Base-by-base conservation (phyloP, 2,888 invertebrate genomes). In the Brenthis ino region DNA sequence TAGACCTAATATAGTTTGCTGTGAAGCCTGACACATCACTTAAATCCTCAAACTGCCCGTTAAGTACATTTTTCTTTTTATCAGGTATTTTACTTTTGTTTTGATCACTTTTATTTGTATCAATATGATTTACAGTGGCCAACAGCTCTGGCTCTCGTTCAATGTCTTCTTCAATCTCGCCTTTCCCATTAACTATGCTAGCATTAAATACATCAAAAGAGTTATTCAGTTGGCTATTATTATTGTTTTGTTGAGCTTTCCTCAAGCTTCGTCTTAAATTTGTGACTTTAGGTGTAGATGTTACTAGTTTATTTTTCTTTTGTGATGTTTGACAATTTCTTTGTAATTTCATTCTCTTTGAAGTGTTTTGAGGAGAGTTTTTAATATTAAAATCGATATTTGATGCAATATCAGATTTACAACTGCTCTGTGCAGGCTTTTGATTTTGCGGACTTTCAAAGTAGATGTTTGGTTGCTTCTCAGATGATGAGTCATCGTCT, bases 1-100 rank as follows among this genome's bases (percentile, higher is more conserved):
- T 91, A 20, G 93, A 93, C 48, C 91, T 82, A 47, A 93, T 93
- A 72, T 93, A 93, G 75, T 91, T 93, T 3, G 92, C 93, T 33
- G 93, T 93, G 68, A 92, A 89, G 0, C 93, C 93, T 50, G 93
- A 93, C 3, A 93, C 89, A 81, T 93, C 93, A 80, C 93, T 93
- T 20, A 88, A 72, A 64, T 93, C 91, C 70, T 92, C 92, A 81
- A 87, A 89, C 64, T 88, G 85, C 11, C 88, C 87, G 78, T 89
- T 89, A 1, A 75, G 71, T 37, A 72, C 72, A 73, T 79, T 83
- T 63, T 77, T 76, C 65, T 71, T 74, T 65, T 77, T 75, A 57
- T 75, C 71, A 65, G 70, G 50, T 8, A 54, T 12, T 37, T 67
- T 67, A 69, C 71, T 67, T 71, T 78, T 71, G 14, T 33, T 61